phyloP scores from a whole-genome alignment of 30 jellyfish, hydroid and myxozoan species.

The Catostylus mosaicus region DNA sequence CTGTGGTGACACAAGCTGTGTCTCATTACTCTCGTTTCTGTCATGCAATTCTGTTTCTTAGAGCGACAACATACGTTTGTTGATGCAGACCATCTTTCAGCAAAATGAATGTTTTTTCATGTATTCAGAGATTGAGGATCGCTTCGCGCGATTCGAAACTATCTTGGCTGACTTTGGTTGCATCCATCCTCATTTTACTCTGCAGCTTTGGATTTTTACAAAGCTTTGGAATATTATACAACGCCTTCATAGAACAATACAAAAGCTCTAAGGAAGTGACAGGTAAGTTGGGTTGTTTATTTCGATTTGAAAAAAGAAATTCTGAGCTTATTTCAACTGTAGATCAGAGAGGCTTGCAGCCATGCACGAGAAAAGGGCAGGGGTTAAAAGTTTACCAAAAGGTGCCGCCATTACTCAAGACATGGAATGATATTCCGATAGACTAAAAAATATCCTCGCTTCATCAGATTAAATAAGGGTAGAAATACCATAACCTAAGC shows the following conservation, averaged over 20 bases:
- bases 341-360: too few species aligned
- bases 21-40: neutral
- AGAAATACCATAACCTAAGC: too few species aligned
- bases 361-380: too few species aligned
- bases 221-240: slow-evolving; percentile 31
- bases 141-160: slow-evolving; percentile 30
- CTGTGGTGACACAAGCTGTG: neutral
- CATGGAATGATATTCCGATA: too few species aligned
- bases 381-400: too few species aligned
- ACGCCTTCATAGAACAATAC: slow-evolving; percentile 19
- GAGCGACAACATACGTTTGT: neutral
- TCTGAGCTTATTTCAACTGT: too few species aligned
- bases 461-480: too few species aligned
- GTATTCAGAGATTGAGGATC: neutral
- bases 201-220: slow-evolving; percentile 11
- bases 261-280: slow-evolving; percentile 32
- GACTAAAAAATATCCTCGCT: too few species aligned
- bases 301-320: too few species aligned
- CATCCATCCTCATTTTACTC: slow-evolving; percentile 8
- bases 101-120: neutral
- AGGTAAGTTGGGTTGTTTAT: slow-evolving; percentile 7
- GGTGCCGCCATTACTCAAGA: too few species aligned
- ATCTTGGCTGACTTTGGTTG: slow-evolving; percentile 36
- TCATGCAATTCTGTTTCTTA: neutral
- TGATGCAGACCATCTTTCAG: neutral